Conservation (phyloP, 2,888 invertebrate genomes). For the Metopia argyrocephala region DNA sequence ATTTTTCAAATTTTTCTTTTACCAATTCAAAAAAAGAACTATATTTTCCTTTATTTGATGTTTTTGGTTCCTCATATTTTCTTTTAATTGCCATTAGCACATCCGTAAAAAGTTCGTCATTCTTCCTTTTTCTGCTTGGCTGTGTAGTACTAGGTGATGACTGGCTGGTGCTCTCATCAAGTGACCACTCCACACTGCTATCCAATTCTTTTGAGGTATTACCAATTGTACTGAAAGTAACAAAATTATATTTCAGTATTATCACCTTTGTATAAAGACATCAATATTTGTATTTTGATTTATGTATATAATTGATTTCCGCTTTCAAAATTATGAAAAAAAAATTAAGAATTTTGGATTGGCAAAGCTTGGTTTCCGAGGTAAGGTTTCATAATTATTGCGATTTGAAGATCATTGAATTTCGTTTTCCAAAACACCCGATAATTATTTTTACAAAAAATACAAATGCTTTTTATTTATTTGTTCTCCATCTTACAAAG, state of each 20-base stretch:
- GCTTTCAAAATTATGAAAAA: no score
- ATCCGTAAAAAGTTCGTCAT: not conserved
- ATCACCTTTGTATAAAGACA: not conserved
- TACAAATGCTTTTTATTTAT: no score
- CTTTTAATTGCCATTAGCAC: constrained; percentile 3
- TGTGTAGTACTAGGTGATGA: not conserved
- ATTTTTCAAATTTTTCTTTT: not conserved
- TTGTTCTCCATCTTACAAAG: no score
- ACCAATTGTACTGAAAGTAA: not conserved
- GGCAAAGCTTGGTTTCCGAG: no score
- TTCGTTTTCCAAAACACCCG: no score
- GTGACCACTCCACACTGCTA: not conserved
- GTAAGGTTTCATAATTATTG: no score
- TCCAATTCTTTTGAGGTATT: not conserved
- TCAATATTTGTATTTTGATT: not conserved
- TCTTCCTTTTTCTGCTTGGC: not conserved
- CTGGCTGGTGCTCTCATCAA: not conserved
- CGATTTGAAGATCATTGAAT: no score
- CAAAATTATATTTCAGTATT: not conserved
- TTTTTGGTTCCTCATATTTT: not conserved
- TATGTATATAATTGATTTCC: no score
- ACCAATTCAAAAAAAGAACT: not conserved
- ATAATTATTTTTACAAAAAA: no score
- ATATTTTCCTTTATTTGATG: not conserved
- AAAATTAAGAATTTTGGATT: no score